Evolutionary conservation across 2,797 vertebrate species (phyloP).

Genomic region (Phyllotis vaccarum): DNA sequence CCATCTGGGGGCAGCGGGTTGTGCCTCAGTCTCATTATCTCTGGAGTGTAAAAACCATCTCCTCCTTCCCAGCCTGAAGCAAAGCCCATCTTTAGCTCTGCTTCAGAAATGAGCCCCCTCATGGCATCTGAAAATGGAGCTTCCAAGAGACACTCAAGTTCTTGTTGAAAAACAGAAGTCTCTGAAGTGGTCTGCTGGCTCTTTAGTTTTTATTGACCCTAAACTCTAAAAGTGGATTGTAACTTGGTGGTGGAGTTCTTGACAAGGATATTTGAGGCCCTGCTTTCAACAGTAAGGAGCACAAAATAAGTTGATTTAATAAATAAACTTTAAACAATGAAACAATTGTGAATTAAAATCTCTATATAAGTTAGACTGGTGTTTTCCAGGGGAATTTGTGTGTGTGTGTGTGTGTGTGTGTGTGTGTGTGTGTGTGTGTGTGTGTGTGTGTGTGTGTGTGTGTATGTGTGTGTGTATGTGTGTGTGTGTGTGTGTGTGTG

Average conservation of each 20-base stretch:
- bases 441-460: too few relatives aligned
- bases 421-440: too few relatives aligned
- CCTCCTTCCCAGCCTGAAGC: background rate
- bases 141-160: background rate
- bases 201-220: background rate
- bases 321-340: background rate
- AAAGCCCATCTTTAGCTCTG: background rate
- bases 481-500: too few relatives aligned
- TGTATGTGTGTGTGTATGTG: too few relatives aligned
- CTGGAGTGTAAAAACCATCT: too few relatives aligned
- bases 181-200: background rate
- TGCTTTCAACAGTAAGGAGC: background rate
- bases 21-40: background rate
- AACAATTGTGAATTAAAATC: background rate
- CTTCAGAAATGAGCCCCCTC: background rate
- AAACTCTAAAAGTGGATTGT: background rate
- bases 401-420: background rate
- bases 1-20: background rate
- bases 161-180: background rate
- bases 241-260: background rate
- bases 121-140: background rate
- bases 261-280: background rate
- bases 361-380: background rate
- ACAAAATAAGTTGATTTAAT: background rate
- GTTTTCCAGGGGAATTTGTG: background rate